Conservation (phyloP, 2,888 invertebrate species). For the Hirtodrosophila duncani region DNA sequence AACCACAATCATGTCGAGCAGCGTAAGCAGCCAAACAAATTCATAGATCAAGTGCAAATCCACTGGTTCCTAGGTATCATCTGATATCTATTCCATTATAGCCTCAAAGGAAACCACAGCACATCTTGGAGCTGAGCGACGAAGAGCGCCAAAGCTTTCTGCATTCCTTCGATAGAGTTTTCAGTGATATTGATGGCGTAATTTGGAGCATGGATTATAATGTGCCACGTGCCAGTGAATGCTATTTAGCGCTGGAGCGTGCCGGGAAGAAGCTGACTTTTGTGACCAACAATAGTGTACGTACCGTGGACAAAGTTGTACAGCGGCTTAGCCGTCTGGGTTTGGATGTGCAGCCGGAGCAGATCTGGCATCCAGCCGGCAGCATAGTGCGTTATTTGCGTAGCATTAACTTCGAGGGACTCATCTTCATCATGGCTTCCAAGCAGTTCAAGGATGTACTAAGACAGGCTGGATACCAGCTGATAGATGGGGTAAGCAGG, state of each 20-base stretch:
- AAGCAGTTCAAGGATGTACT: slow-evolving; percentile 73
- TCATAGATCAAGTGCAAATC: too few species aligned
- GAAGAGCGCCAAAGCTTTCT: slow-evolving; percentile 76
- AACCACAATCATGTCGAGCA: too few species aligned
- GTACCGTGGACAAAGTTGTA: slow-evolving; percentile 57
- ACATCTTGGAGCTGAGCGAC: slow-evolving; percentile 63
- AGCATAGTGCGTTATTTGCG: slow-evolving; percentile 79
- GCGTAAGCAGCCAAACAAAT: too few species aligned
- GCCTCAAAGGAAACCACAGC: slow-evolving; percentile 26
- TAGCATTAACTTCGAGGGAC: slow-evolving; percentile 78
- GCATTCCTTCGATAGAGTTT: slow-evolving; percentile 80
- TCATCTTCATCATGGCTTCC: slow-evolving; percentile 78
- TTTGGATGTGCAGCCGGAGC: slow-evolving; percentile 61
- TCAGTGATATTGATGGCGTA: slow-evolving; percentile 82
- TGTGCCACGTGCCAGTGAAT: slow-evolving; percentile 72
- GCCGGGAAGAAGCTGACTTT: slow-evolving; percentile 78
- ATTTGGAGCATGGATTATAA: slow-evolving; percentile 74
- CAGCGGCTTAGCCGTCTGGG: slow-evolving; percentile 54
- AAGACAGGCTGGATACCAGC: slow-evolving; percentile 77
- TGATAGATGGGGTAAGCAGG: slow-evolving; percentile 75
- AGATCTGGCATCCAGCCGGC: slow-evolving; percentile 77
- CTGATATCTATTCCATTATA: neutral
- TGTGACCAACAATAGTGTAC: slow-evolving; percentile 78
- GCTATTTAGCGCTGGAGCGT: slow-evolving; percentile 72
- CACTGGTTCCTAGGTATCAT: neutral